Percentiles rank a stretch among this genome's conserved stretches.
These are phyloP conservation scores for Hypanus sabinus DNA, from an alignment of 2,113 vertebrate species.

Conservation along the genomic window DNA sequence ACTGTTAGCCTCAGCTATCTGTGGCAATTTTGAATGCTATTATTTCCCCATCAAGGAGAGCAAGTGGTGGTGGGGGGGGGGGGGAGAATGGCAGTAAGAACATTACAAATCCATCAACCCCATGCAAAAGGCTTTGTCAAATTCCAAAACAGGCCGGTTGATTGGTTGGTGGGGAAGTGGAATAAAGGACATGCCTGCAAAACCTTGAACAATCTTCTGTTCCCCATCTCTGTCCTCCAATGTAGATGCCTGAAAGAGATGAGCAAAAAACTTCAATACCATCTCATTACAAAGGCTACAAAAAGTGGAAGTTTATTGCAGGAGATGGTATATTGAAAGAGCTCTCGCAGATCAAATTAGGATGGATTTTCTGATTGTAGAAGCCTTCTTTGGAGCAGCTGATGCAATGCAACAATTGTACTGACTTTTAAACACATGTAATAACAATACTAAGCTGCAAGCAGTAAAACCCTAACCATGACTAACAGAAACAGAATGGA, in stretches of 20 bases:
- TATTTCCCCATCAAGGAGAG: no score
- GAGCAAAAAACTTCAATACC: no score
- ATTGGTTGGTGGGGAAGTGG: neutral
- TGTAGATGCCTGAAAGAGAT: neutral
- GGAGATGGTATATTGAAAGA: neutral
- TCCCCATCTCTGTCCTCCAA: neutral
- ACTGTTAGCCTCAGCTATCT: neutral
- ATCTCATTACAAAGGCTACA: neutral
- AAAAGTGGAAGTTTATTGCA: neutral
- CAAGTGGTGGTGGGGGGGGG: no score
- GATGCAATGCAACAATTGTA: neutral
- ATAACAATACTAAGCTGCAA: neutral
- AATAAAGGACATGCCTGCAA: neutral
- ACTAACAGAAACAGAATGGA: neutral
- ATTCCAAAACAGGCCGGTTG: neutral
- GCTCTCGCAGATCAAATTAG: neutral
- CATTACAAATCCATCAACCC: neutral
- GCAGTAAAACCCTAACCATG: neutral
- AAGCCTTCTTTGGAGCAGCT: neutral
- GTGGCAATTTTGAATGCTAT: no score
- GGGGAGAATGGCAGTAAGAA: no score
- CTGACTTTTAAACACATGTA: neutral
- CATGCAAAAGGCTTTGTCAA: neutral
- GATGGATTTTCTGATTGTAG: neutral
- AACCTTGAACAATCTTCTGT: neutral